phyloP scores from a whole-genome alignment of 2,113 vertebrate genomes.

The Empidonax traillii region DNA sequence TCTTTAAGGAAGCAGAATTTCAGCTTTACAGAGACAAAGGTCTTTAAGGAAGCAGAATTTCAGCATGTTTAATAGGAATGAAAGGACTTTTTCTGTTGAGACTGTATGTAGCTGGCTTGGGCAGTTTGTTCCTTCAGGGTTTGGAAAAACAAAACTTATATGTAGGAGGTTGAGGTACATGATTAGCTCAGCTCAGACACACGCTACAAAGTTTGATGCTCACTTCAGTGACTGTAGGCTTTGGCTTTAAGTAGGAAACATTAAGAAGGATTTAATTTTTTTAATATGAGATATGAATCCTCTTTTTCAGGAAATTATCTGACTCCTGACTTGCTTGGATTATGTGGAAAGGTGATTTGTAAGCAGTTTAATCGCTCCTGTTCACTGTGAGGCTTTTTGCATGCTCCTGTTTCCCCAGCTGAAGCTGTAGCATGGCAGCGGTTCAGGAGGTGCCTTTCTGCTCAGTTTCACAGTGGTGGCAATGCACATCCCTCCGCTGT shows the following conservation, averaged over 20 bases:
- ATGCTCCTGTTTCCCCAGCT: background rate
- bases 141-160: background rate
- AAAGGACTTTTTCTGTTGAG: background rate
- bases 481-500: accelerated
- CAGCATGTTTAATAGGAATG: background rate
- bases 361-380: background rate
- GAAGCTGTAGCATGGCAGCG: background rate
- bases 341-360: background rate
- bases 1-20: background rate
- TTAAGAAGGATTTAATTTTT: background rate
- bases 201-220: background rate
- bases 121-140: background rate
- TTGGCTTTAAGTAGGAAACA: background rate
- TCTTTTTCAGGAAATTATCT: constrained; percentile 5
- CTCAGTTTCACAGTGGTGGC: accelerated
- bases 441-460: background rate
- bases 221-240: background rate
- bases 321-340: background rate
- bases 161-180: background rate
- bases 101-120: background rate
- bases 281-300: background rate
- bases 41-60: background rate
- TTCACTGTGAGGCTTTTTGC: background rate
- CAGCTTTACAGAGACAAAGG: background rate
- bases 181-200: background rate